Evolutionary conservation across 2,888 invertebrate species (phyloP), one percentile per base, ranked within the genome.

Genomic region (Dascillus cervinus): DNA sequence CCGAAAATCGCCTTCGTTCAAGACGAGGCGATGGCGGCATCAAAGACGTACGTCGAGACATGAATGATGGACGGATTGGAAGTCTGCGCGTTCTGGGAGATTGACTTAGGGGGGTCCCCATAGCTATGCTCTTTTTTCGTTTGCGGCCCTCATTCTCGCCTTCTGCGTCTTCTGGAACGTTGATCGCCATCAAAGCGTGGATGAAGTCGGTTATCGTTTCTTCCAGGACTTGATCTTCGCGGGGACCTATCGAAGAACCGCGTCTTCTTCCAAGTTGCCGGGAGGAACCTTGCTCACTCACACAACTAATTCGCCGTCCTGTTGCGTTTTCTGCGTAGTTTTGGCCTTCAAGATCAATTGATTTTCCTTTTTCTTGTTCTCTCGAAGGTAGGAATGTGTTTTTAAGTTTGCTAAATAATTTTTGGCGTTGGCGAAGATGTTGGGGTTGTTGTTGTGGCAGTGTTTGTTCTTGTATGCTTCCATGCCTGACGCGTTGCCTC

Each of bases 171-270:
- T 58, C 61, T 1, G 65, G 58, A 1, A 59, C 52, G 1, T 58
- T 55, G 13, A 87, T 67, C n/a, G 78, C 74, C 25, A 84, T 80
- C 26, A 89, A 63, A 0, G 85, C 86, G 32, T 86, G 70, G 13
- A 89, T 71, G 30, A 89, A 72, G 62, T 89, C 87, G 1, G 86
- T 88, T 8, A 89, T 71, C 11, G 86, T 84, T 49, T 85, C 79
- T 60, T 88, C 88, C 32, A 88, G 65, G 6, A 86, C 73, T 50
- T 73, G 72, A 3, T 74, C 70, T 47, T 74, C 72, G 5, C 4
- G 17, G 4, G 17, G 8, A 6, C 5, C 4, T 4, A 17, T 6
- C 8, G 8, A 4, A 6, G 17, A 17, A 17, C 17, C 8, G 4
- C 17, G 4, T 17, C 8, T 8, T 6, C 8, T 17, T 6, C 17